Conservation (phyloP, 2,113 vertebrate genomes). For the Andinoacara biseriatus region DNA sequence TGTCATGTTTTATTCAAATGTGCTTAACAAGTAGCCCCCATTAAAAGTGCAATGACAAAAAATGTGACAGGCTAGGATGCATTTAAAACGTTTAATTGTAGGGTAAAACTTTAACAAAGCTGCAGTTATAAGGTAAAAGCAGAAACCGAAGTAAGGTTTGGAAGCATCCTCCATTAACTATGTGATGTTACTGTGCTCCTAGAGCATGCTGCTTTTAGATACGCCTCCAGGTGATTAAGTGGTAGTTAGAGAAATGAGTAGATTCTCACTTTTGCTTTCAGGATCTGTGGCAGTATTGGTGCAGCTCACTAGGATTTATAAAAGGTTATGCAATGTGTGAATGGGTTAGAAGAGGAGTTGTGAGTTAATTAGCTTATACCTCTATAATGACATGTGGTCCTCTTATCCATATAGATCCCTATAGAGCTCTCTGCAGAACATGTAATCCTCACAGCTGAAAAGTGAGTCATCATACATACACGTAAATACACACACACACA, state of each 20-base stretch:
- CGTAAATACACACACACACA: not conserved
- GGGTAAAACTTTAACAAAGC: slow-evolving; percentile 23
- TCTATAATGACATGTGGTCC: slow-evolving; percentile 59
- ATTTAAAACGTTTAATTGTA: slow-evolving; percentile 38
- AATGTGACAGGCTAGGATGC: not conserved
- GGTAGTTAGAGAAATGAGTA: slow-evolving; percentile 20
- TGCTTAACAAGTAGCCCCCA: slow-evolving; percentile 23
- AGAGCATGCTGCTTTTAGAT: slow-evolving; percentile 20
- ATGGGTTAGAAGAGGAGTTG: not conserved
- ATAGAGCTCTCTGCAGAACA: slow-evolving; percentile 51
- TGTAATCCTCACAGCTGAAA: slow-evolving; percentile 68
- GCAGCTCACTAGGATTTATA: slow-evolving; percentile 27
- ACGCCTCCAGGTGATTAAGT: slow-evolving; percentile 23
- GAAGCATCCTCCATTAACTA: slow-evolving; percentile 13
- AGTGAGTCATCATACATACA: slow-evolving; percentile 52
- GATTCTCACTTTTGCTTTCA: not conserved
- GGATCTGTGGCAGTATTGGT: not conserved
- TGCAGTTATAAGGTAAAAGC: slow-evolving; percentile 29
- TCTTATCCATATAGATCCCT: slow-evolving; percentile 53
- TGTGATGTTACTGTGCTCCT: slow-evolving; percentile 14
- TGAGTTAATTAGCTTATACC: slow-evolving; percentile 59
- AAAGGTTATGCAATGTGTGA: slow-evolving; percentile 39
- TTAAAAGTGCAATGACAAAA: not conserved
- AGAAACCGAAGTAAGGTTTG: slow-evolving; percentile 28
- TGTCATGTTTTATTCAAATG: slow-evolving; percentile 60